Evolutionary conservation across 30 jellyfish, hydroid and myxozoan genomes (phyloP).

Genomic region (Hydractinia echinata): DNA sequence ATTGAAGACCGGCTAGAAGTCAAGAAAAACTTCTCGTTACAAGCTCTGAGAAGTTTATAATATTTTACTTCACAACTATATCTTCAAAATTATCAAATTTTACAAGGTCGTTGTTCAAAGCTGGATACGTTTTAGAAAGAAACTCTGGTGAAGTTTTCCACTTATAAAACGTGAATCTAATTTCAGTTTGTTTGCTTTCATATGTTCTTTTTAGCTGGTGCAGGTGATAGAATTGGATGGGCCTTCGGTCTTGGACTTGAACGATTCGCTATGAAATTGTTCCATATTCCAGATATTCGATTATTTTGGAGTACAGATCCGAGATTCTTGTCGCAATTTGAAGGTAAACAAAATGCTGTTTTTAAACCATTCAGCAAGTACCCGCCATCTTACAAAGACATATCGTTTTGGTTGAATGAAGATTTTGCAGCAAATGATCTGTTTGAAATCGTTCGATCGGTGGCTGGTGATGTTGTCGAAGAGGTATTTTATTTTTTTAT

Average conservation of each 20-base stretch:
- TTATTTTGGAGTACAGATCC: constrained; percentile 97
- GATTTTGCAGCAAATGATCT: constrained; percentile 71
- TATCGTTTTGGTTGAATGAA: constrained; percentile 84
- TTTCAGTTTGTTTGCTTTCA: too few species aligned
- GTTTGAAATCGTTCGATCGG: constrained; percentile 75
- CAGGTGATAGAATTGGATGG: constrained; percentile 93
- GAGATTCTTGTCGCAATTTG: constrained; percentile 80
- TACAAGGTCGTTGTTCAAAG: too few species aligned
- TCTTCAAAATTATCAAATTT: too few species aligned
- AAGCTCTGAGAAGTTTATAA: too few species aligned
- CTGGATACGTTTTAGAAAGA: too few species aligned
- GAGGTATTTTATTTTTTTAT: constrained; percentile 51
- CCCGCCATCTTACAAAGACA: constrained; percentile 94
- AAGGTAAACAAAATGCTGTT: constrained; percentile 33
- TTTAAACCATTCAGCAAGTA: constrained; percentile 94
- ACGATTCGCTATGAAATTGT: constrained; percentile 90
- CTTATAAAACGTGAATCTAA: too few species aligned
- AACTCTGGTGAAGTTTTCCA: too few species aligned
- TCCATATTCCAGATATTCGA: constrained; percentile 95
- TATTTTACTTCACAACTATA: too few species aligned
- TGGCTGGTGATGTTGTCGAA: constrained; percentile 95
- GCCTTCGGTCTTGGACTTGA: constrained; percentile 99
- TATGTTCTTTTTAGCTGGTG: constrained; percentile 70
- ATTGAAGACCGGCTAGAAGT: too few species aligned
- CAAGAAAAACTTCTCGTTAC: too few species aligned